phyloP scores from a whole-genome alignment of 2,113 vertebrate species.

The Dermatemys mawii region DNA sequence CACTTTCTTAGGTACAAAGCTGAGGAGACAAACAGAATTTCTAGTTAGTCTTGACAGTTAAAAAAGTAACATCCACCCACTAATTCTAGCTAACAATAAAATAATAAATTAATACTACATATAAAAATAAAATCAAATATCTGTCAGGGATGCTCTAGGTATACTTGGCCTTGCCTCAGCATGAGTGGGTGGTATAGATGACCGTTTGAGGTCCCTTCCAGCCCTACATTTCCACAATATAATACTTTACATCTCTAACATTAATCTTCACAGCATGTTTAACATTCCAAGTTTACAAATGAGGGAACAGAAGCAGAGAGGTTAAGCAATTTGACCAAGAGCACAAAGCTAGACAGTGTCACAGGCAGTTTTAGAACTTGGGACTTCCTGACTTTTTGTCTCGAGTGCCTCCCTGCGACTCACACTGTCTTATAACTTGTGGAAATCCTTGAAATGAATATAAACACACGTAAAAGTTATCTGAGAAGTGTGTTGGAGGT shows the following conservation, averaged over 20 bases:
- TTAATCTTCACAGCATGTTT: background rate
- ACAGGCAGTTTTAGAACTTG: background rate
- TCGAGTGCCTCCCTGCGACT: background rate
- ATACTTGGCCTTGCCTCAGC: too few species aligned
- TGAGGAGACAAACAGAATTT: conserved; percentile 43
- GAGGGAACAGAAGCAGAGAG: fast-evolving
- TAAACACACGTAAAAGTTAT: background rate
- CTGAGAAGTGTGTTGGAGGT: background rate
- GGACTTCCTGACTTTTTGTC: background rate
- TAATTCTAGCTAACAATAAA: background rate
- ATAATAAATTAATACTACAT: background rate
- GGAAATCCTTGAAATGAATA: background rate
- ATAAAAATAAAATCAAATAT: too few species aligned
- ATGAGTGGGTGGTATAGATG: too few species aligned
- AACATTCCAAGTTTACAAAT: background rate
- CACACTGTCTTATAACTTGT: background rate
- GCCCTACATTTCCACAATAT: too few species aligned
- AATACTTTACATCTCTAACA: background rate
- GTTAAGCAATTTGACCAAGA: background rate
- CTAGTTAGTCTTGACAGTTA: background rate
- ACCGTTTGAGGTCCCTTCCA: too few species aligned
- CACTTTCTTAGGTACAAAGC: conserved; percentile 74
- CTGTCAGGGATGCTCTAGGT: too few species aligned
- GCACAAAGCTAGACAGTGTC: background rate
- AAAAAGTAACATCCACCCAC: background rate